These are phyloP conservation scores for Oryzias melastigma DNA, from an alignment of 2,113 vertebrate genomes.

Conservation along the genomic window DNA sequence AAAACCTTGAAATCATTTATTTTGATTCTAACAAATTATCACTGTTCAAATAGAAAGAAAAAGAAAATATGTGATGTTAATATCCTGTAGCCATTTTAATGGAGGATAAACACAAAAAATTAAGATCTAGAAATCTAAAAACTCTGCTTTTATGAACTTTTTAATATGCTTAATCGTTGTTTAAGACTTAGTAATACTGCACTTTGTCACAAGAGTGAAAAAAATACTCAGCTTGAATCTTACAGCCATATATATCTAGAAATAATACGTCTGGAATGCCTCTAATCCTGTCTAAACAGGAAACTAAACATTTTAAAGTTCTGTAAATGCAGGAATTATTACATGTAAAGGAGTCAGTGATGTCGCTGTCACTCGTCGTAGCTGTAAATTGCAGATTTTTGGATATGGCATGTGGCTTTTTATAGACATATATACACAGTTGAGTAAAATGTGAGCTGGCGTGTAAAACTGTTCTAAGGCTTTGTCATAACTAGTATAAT, in stretches of 20 bases:
- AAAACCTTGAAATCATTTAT: slow-evolving; percentile 35
- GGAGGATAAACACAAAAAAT: slow-evolving; percentile 41
- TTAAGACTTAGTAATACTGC: slow-evolving; percentile 21
- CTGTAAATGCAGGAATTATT: slow-evolving; percentile 22
- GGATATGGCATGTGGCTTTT: slow-evolving; percentile 71
- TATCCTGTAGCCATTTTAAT: slow-evolving; percentile 54
- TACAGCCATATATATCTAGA: slow-evolving; percentile 50
- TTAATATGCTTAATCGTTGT: slow-evolving; percentile 17
- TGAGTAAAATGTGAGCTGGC: slow-evolving; percentile 63
- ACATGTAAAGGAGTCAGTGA: slow-evolving; percentile 35
- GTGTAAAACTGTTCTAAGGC: slow-evolving; percentile 61
- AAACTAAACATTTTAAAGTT: slow-evolving; percentile 19
- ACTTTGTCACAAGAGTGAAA: slow-evolving; percentile 33
- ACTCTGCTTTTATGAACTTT: slow-evolving; percentile 32
- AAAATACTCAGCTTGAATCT: slow-evolving; percentile 36
- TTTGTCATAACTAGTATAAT: slow-evolving; percentile 53
- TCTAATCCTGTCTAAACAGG: slow-evolving; percentile 21
- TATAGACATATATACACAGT: slow-evolving; percentile 58
- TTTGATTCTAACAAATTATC: background rate
- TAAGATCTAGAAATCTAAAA: slow-evolving; percentile 19
- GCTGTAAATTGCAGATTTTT: slow-evolving; percentile 58
- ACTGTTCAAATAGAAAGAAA: slow-evolving; percentile 39
- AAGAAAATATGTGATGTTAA: slow-evolving; percentile 54
- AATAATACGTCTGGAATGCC: slow-evolving; percentile 31
- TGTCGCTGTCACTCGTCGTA: slow-evolving; percentile 46